Evolutionary conservation across 2,888 invertebrate genomes (phyloP), one percentile per base, ranked within the genome.

Genomic region (Diaperis boleti): DNA sequence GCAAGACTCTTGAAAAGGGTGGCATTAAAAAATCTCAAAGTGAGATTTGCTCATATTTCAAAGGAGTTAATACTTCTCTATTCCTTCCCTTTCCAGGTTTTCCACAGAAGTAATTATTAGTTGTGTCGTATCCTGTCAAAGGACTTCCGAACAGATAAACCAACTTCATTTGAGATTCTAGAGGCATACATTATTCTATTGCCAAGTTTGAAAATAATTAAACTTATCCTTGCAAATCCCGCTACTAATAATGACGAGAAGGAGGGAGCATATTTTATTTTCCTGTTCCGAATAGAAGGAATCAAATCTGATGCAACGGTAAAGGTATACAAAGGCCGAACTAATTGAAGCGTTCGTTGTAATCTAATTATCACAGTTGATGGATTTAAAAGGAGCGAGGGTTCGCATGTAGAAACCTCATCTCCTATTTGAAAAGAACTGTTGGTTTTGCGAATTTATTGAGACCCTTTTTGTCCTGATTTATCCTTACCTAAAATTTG

Each of bases 81-180:
- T 18, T 26, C 14, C 4, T 8, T 8, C 5, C 35, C 11, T 20
- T 20, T 35, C 11, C 29, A 11, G 3, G 33, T 33, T 49, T 35
- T 35, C 13, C 17, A 33, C 17, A 33, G n/a, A 49, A 35, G 35
- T 49, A 49, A 49, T 49, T 49, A 49, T 49, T 35, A 11, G 18
- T 33, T 17, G 2, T n/a, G n/a, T n/a, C n/a, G n/a, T n/a, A n/a
- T n/a, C n/a, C n/a, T n/a, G n/a, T 49, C 35, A 49, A 49, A 49
- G 35, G 17, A 17, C 10, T 35, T 45, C 39, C 7, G 10, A 29
- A 29, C 29, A 31, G 29, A n/a, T n/a, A n/a, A n/a, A n/a, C n/a
- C n/a, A n/a, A n/a, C n/a, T n/a, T n/a, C n/a, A n/a, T n/a, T n/a
- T n/a, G n/a, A n/a, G n/a, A n/a, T n/a, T n/a, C n/a, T n/a, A n/a